Percentiles rank a stretch among this genome's conserved stretches.
Conservation (phyloP, 2,113 vertebrate genomes). For the Orycteropus afer region DNA sequence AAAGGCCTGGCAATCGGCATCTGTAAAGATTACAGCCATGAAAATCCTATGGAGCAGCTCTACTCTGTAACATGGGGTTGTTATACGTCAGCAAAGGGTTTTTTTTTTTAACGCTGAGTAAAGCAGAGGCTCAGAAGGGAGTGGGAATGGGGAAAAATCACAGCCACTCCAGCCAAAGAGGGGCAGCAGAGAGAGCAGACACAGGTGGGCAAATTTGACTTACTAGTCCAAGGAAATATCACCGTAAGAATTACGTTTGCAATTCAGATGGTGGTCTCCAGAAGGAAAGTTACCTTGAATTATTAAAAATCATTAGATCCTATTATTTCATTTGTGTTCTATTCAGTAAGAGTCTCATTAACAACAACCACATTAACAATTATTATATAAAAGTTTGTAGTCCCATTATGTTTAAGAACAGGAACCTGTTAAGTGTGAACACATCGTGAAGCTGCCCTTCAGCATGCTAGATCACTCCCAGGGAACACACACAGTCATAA, state of each 20-base stretch:
- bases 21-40: too few relatives aligned
- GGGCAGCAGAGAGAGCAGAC: neutral
- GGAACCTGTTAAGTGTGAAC: neutral
- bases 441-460: neutral
- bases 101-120: too few relatives aligned
- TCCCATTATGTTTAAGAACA: neutral
- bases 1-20: too few relatives aligned
- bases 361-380: neutral
- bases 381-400: neutral
- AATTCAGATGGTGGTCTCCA: neutral
- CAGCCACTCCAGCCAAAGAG: neutral
- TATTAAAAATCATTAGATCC: slow-evolving; percentile 22
- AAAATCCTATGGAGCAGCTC: too few relatives aligned
- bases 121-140: neutral
- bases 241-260: neutral
- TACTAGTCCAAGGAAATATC: neutral
- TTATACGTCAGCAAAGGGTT: too few relatives aligned
- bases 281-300: neutral
- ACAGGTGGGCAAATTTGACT: neutral
- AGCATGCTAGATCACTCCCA: neutral
- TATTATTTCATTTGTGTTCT: neutral
- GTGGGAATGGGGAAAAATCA: neutral
- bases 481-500: neutral
- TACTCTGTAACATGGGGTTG: too few relatives aligned
- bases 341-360: neutral